Conservation (phyloP, 2,888 invertebrate genomes). For the Himalopsyche tibetana region DNA sequence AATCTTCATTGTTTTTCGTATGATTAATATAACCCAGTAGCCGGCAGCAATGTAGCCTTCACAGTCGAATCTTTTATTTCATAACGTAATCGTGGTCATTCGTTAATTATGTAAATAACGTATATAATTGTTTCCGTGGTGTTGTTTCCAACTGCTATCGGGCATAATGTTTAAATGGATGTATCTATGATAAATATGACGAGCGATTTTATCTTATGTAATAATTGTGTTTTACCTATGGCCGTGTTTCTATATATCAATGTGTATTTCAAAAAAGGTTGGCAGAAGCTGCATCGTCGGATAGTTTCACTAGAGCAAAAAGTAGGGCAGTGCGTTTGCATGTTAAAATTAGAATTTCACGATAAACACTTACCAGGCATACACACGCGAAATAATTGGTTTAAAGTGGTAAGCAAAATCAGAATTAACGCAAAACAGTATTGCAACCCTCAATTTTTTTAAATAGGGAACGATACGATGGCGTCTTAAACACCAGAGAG, state of each 20-base stretch:
- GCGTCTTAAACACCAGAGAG: too few relatives aligned
- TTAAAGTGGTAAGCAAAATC: neutral
- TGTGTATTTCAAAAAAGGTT: neutral
- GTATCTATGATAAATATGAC: neutral
- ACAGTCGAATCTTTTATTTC: too few relatives aligned
- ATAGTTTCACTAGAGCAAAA: neutral
- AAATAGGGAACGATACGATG: too few relatives aligned
- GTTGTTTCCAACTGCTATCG: too few relatives aligned
- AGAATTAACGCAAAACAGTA: neutral
- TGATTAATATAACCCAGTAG: too few relatives aligned
- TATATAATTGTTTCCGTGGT: too few relatives aligned
- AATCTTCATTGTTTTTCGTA: too few relatives aligned
- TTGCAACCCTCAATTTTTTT: too few relatives aligned
- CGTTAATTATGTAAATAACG: too few relatives aligned
- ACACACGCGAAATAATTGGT: neutral
- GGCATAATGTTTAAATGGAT: neutral
- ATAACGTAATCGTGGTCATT: too few relatives aligned
- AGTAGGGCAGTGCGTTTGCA: conserved; percentile 20
- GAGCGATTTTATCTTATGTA: neutral
- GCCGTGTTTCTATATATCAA: neutral
- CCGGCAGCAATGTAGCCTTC: too few relatives aligned
- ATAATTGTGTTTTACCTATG: neutral
- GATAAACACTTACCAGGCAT: neutral
- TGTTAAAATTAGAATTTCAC: conserved; percentile 1
- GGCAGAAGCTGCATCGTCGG: neutral